Base-by-base conservation (phyloP, 1,140 invertebrate genomes). In the Hycleus phaleratus region DNA sequence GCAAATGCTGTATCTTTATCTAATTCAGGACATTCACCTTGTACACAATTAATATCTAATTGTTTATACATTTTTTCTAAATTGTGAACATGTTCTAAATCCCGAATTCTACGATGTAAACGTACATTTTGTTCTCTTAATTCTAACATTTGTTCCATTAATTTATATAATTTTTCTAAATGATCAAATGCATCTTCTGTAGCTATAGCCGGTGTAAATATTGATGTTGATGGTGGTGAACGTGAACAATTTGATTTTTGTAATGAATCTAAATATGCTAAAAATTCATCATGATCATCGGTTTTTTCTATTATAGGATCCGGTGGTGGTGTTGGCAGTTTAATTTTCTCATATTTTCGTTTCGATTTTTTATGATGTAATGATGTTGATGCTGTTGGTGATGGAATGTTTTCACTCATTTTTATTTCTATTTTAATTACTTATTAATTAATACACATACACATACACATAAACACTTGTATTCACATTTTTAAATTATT, bases 111-210 rank as follows among this genome's bases (percentile, higher is more conserved):
- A 59, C 81, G 80, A 46, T 87, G 81, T 1, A 90, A 71, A 56
- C 81, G 80, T 2, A 79, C 74, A 68, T 88, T 90, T 61, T 87
- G 81, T 63, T 88, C 82, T 48, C 84, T 80, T 11, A 91, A 73
- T 8, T 81, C 80, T 3, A 88, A 75, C 38, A 91, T 78, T 63
- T 90, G 85, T 63, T 90, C 86, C 72, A 90, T 81, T 6, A 91
- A 72, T 48, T 82, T 79, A 61, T 88, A 82, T 3, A 91, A 72
- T 59, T 87, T 85, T 61, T 89, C 87, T 56, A 91, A 69, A 67
- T 91, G 88, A 63, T 89, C 86, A 26, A 91, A 78, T 3, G 81
- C 77, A 49, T 83, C 81, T 9, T 82, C 72, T 0, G 79, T 78
- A 18, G 75, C 75, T 56, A 81, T 73, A 0, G 76, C 75, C 6